Conservation (phyloP, 2,888 invertebrate genomes). For the Luffia ferchaultella region DNA sequence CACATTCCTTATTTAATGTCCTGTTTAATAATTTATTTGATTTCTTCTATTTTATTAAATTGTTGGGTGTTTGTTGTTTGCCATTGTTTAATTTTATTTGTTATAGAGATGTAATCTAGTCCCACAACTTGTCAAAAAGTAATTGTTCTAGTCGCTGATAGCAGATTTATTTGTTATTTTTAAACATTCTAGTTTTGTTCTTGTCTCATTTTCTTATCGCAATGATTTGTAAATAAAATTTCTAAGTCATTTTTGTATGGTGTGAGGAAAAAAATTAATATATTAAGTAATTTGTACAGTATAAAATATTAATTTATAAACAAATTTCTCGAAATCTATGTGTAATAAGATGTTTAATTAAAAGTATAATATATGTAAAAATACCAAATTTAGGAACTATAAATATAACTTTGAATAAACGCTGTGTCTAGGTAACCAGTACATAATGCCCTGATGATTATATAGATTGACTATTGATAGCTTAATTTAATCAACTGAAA, state of each 20-base stretch:
- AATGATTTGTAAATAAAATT: slow-evolving; percentile 21
- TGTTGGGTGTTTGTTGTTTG: neutral
- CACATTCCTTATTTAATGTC: slow-evolving; percentile 11
- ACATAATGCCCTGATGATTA: no score
- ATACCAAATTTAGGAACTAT: neutral
- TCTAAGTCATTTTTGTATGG: slow-evolving; percentile 25
- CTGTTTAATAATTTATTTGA: slow-evolving; percentile 10
- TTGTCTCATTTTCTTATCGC: neutral
- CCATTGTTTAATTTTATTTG: slow-evolving; percentile 18
- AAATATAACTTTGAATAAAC: no score
- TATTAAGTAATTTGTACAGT: slow-evolving; percentile 11
- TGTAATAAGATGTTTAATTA: neutral
- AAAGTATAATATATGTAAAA: neutral
- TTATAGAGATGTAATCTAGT: slow-evolving; percentile 12
- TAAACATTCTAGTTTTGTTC: neutral
- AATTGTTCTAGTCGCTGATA: neutral
- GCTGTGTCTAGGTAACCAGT: no score
- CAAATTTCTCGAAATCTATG: slow-evolving; percentile 20
- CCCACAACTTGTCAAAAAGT: slow-evolving; percentile 15
- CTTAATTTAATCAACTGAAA: no score
- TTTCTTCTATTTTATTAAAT: slow-evolving; percentile 4
- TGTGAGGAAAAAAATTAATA: slow-evolving; percentile 12
- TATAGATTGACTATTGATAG: no score
- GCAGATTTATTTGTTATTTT: neutral
- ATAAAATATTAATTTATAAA: slow-evolving; percentile 19